Evolutionary conservation across 1,140 invertebrate species (phyloP), one percentile per base, ranked within the genome.

Genomic region (Phymorhynchus buccinoides): DNA sequence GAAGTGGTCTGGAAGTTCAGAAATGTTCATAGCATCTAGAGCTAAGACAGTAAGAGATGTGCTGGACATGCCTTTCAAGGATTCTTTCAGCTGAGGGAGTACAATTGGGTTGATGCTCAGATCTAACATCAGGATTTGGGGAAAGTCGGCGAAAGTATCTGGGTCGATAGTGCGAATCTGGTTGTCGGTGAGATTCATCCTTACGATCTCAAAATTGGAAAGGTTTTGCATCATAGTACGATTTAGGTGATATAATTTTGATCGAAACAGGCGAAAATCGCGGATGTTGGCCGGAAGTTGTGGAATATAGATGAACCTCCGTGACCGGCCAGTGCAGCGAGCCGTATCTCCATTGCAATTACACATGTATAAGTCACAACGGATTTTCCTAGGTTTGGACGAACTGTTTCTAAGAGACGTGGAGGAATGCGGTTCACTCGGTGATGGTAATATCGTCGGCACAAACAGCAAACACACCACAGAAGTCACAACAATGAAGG

Each of bases 61-160:
- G 22, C 66, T 73, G 81, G 30, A 18, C 48, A 83, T 44, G 3
- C 37, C 66, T 30, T 30, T n/a, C 39, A 83, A 30, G 4, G 62
- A 3, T 7, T 2, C 62, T 30, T 37, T 37, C 3, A 83, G 56
- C 16, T 83, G 18, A 9, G 81, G 35, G 22, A 83, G n/a, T 6
- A 30, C 39, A 22, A 83, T 44, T 14, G 18, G 62, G 81, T 83
- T 83, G 9, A n/a, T 12, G 41, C 56, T 83, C 16, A 83, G 66
- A 35, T 44, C 30, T 27, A 83, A 41, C 3, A 32, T 9, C 81
- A 42, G 27, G 2, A 83, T 42, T 4, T 83, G 22, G 22, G 1
- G 22, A 44, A 83, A 83, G 41, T 83, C 81, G 1, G 66, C 81
- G 32, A 83, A 83, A 32, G 81, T 41, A 16, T 83, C 62, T 14